Conservation (phyloP, 2,888 invertebrate species). For the Cheilosia vulpina region DNA sequence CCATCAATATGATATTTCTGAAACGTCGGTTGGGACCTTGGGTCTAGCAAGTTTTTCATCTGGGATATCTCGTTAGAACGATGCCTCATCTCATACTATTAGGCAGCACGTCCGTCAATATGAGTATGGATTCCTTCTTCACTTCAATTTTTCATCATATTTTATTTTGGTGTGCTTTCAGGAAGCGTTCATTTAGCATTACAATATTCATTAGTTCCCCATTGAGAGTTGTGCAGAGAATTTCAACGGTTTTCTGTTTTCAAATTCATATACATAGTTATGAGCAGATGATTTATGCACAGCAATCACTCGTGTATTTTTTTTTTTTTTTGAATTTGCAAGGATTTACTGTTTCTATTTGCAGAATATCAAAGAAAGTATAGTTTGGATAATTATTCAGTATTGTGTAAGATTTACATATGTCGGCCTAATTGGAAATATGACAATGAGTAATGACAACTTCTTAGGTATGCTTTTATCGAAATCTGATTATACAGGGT, state of each 20-base stretch:
- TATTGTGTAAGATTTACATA: too few species aligned
- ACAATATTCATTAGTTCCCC: slow-evolving; percentile 24
- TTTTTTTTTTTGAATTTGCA: not conserved
- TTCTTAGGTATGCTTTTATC: too few species aligned
- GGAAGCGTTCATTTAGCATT: slow-evolving; percentile 17
- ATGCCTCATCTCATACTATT: slow-evolving; percentile 10
- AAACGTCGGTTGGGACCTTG: not conserved
- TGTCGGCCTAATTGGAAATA: too few species aligned
- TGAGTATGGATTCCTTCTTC: slow-evolving; percentile 33
- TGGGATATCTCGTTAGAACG: slow-evolving; percentile 20
- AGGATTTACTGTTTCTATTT: not conserved
- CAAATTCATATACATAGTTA: slow-evolving; percentile 9
- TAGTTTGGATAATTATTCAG: too few species aligned
- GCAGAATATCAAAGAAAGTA: too few species aligned
- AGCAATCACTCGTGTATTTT: slow-evolving; percentile 9
- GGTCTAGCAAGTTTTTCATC: slow-evolving; percentile 22
- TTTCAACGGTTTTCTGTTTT: slow-evolving; percentile 11
- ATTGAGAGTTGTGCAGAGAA: slow-evolving; percentile 3
- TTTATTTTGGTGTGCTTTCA: slow-evolving; percentile 26
- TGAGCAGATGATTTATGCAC: slow-evolving; percentile 32
- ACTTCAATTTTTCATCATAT: slow-evolving; percentile 55
- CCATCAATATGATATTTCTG: slow-evolving; percentile 13
- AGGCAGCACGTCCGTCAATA: slow-evolving; percentile 11
- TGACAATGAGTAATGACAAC: too few species aligned
- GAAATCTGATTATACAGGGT: too few species aligned